A percentile compares a stretch with the other conserved stretches of the same genome.
Conservation (phyloP, 2,797 vertebrate species). For the Brotula barbata region DNA sequence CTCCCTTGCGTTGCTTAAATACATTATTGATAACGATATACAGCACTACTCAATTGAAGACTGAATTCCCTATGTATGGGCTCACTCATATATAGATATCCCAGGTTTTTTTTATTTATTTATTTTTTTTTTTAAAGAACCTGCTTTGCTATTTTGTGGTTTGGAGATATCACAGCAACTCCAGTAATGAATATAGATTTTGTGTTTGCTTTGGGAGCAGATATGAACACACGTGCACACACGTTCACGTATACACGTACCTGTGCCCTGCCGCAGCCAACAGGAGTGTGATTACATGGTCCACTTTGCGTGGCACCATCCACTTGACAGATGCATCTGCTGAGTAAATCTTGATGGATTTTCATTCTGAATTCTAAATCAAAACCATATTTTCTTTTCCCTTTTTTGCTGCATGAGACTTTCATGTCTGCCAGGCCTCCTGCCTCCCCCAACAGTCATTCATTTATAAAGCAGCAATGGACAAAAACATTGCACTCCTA, state of each 20-base stretch:
- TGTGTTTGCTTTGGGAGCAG: constrained; percentile 46
- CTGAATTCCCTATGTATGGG: constrained; percentile 4
- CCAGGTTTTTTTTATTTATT: constrained; percentile 33
- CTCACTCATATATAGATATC: not conserved
- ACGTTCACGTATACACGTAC: constrained; percentile 32
- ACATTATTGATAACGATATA: constrained; percentile 24
- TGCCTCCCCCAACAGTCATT: constrained; percentile 57
- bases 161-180: constrained; percentile 44
- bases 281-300: constrained; percentile 72
- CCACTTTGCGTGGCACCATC: constrained; percentile 67
- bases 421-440: constrained; percentile 49
- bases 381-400: constrained; percentile 64
- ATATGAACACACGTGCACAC: constrained; percentile 33
- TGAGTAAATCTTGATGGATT: constrained; percentile 82
- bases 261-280: constrained; percentile 55
- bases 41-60: constrained; percentile 10
- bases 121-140: constrained; percentile 42
- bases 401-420: constrained; percentile 39
- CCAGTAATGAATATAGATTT: constrained; percentile 77
- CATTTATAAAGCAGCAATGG: constrained; percentile 61
- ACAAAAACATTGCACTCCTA: constrained; percentile 65
- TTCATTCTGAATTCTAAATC: constrained; percentile 73
- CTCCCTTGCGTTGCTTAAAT: constrained; percentile 4
- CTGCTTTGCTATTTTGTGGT: constrained; percentile 34
- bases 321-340: constrained; percentile 78